A percentile compares a stretch with the other conserved stretches of the same genome.
Evolutionary conservation across 2,113 vertebrate species (phyloP).

Genomic region (Sitta europaea): DNA sequence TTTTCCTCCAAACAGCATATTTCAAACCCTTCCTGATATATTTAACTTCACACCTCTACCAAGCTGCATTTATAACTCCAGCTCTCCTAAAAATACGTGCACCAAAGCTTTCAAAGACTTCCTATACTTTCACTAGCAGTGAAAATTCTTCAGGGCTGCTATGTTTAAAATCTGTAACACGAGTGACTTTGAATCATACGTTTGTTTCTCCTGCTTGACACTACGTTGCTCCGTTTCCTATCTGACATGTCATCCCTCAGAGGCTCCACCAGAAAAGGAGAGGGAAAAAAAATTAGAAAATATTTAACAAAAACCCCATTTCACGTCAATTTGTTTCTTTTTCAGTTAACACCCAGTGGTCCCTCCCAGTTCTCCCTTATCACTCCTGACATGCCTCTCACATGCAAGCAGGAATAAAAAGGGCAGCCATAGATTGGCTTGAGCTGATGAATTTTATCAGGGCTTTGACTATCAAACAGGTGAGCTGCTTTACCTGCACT

Average conservation of each 20-base stretch:
- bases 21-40: not conserved
- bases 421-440: not conserved
- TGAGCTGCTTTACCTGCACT: not conserved
- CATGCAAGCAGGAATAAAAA: not conserved
- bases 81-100: not conserved
- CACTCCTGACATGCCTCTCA: not conserved
- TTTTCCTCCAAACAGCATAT: not conserved
- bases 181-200: not conserved
- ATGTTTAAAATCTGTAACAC: not conserved
- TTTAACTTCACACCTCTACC: not conserved
- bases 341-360: not conserved
- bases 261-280: not conserved
- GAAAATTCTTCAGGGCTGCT: constrained; percentile 14
- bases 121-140: constrained; percentile 36
- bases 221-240: constrained; percentile 45
- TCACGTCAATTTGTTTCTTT: not conserved
- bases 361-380: not conserved
- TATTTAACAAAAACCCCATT: not conserved
- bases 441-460: not conserved
- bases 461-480: constrained; percentile 11
- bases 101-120: not conserved
- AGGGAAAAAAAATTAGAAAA: not conserved
- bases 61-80: not conserved
- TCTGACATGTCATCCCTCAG: constrained; percentile 15
- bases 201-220: constrained; percentile 24